phyloP scores from a whole-genome alignment of 2,797 vertebrate species.

The Saxicola maurus region DNA sequence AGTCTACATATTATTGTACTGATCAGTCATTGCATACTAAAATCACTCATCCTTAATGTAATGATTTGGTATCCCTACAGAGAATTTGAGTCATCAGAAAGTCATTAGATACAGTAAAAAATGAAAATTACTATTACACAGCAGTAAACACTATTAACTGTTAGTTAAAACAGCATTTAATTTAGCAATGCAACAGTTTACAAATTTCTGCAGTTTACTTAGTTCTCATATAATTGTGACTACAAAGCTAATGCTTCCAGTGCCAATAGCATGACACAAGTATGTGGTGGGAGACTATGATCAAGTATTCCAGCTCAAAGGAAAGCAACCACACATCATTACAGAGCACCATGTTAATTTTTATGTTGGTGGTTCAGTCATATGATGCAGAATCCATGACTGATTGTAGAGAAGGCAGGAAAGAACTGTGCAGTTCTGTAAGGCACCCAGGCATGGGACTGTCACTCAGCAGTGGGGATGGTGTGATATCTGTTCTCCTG shows the following conservation, averaged over 20 bases:
- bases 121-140: constrained; percentile 85
- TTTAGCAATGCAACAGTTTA: constrained; percentile 78
- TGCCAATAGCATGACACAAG: constrained; percentile 31
- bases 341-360: not conserved
- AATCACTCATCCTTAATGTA: constrained; percentile 85
- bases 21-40: constrained; percentile 81
- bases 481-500: not conserved
- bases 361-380: not conserved
- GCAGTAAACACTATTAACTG: constrained; percentile 85
- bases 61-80: constrained; percentile 84
- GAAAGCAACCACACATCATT: not conserved
- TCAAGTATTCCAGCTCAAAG: not conserved
- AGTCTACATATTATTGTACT: constrained; percentile 78
- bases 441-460: not conserved
- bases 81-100: constrained; percentile 84
- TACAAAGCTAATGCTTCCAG: constrained; percentile 59
- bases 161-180: constrained; percentile 87
- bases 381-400: not conserved
- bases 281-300: not conserved
- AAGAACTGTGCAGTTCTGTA: not conserved
- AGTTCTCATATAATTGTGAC: constrained; percentile 69
- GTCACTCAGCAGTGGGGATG: not conserved
- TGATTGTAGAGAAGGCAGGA: not conserved
- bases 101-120: constrained; percentile 87
- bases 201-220: constrained; percentile 75